Conservation (phyloP, 2,113 vertebrate species). For the Cinclus cinclus region DNA sequence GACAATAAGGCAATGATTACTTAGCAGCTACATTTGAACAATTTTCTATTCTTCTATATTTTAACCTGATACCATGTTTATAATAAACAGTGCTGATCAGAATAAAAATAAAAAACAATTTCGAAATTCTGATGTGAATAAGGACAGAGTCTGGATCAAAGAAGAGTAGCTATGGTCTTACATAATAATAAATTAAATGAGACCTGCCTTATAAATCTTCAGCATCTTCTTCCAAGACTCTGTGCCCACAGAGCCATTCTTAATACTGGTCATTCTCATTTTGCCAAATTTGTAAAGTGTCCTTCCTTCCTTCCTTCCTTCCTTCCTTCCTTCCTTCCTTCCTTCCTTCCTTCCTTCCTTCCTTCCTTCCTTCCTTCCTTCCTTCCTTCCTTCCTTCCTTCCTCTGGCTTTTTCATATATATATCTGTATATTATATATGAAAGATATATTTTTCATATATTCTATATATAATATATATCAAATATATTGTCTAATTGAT, state of each 20-base stretch:
- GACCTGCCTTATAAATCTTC: neutral
- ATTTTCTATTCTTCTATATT: neutral
- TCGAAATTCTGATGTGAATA: neutral
- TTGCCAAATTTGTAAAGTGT: neutral
- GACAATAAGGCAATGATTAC: constrained; percentile 48
- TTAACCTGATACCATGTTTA: neutral
- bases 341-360: rapidly evolving
- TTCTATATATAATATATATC: no score
- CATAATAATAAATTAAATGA: neutral
- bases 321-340: no score
- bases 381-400: no score
- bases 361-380: neutral
- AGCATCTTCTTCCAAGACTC: neutral
- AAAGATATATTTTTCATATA: no score
- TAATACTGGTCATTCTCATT: neutral
- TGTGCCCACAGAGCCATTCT: neutral
- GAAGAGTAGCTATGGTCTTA: neutral
- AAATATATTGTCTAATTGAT: neutral
- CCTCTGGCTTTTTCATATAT: neutral
- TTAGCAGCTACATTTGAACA: constrained; percentile 25
- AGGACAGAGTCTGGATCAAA: neutral
- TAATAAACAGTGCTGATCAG: neutral
- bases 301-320: no score
- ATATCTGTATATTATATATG: no score
- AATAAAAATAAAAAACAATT: constrained; percentile 1